Base-by-base conservation (phyloP, 2,797 vertebrate genomes). In the Macroramphosus scolopax region DNA sequence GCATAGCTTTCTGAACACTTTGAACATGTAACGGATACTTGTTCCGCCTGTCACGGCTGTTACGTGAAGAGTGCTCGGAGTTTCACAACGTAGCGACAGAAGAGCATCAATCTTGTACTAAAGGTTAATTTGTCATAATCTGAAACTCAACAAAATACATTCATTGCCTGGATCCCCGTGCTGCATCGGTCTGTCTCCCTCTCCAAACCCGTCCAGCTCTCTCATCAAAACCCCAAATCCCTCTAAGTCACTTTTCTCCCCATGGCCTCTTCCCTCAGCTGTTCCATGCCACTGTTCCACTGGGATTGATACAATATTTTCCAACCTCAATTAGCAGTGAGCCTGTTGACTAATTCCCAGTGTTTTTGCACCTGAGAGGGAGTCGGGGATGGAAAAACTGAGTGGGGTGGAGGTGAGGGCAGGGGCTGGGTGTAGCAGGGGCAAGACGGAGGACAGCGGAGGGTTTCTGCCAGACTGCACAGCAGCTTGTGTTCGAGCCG, bases 261-360 rank as follows among this genome's bases (percentile, higher is more conserved):
- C 58, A 64, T 67, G 34, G 52, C 61, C 75, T 80, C 75, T 78
- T 79, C 84, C 61, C 82, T 87, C 86, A 84, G 86, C 87, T 87
- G 86, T 88, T 90, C 88, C 88, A 86, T 81, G 71, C 79, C 81
- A 64, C 68, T 57, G 63, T 62, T 81, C 88, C 78, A 41, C 81
- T 85, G 88, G 87, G 89, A 91, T 81, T 89, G 84, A 90, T 91
- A 90, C 89, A 91, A 88, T 89, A 91, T 91, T 92, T 92, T 91
- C 91, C 90, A 82, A 64, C 80, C 85, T 89, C 87, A 89, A 91
- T 92, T 91, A 92, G 83, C 82, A 48, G 61, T 67, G 72, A 73
- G 78, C 68, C 75, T 81, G 89, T 88, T 87, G 86, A 91, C 89
- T 89, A 89, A 89, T 87, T 89, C 87, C 53, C 77, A 88, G 85